These are phyloP conservation scores for Enoplosus armatus DNA, from an alignment of 2,797 vertebrate genomes.

Conservation along the genomic window DNA sequence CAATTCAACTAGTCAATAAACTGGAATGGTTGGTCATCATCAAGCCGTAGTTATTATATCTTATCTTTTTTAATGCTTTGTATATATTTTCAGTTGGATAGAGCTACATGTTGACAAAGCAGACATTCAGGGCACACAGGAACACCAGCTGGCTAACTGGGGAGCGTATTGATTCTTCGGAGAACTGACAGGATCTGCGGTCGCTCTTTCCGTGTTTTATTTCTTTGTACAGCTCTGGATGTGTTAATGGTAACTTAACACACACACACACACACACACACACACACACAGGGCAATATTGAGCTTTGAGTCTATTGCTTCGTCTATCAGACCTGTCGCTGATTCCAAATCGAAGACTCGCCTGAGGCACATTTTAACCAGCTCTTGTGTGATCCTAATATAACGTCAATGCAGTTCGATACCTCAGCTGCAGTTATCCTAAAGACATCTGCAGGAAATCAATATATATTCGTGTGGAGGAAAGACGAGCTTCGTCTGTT, in stretches of 20 bases:
- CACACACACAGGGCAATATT: neutral
- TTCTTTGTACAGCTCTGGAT: conserved; percentile 5
- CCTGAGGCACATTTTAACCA: neutral
- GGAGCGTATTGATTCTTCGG: conserved; percentile 27
- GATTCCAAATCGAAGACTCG: neutral
- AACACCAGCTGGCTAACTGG: conserved; percentile 10
- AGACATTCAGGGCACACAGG: neutral
- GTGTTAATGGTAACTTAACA: neutral
- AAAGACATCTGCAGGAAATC: neutral
- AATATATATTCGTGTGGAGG: neutral
- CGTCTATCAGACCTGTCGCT: neutral
- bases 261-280: neutral
- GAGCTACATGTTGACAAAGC: neutral
- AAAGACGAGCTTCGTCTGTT: conserved; percentile 10
- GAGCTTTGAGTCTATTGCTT: neutral
- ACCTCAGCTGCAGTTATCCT: neutral
- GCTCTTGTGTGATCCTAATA: neutral
- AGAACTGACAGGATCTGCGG: conserved; percentile 16
- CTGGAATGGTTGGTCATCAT: neutral
- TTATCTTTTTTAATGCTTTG: neutral
- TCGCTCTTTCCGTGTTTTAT: neutral
- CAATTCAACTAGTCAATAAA: neutral
- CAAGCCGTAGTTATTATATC: neutral
- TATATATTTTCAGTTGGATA: neutral
- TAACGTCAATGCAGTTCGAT: neutral